Evolutionary conservation across 2,113 vertebrate genomes (phyloP).

Genomic region (Sorex fumeus): DNA sequence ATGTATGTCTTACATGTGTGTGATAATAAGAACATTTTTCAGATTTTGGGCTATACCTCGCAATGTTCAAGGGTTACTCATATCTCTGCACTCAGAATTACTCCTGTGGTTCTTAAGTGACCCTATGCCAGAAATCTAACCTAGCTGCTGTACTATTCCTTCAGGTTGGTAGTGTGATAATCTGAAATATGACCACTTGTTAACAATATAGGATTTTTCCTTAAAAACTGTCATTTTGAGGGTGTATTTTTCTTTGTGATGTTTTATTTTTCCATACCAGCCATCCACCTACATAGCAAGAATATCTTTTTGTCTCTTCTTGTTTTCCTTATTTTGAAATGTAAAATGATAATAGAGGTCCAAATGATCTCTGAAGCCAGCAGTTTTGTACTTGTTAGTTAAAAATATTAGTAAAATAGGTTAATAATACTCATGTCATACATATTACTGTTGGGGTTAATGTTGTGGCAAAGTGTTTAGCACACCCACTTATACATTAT

Average conservation of each 20-base stretch:
- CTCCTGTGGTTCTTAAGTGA: too few species aligned
- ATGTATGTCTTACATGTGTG: background rate
- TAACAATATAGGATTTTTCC: background rate
- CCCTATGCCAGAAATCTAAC: too few species aligned
- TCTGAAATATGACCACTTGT: conserved; percentile 41
- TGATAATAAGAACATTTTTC: too few species aligned
- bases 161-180: background rate
- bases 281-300: background rate
- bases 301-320: background rate
- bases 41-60: too few species aligned
- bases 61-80: too few species aligned
- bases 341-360: conserved; percentile 27
- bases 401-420: conserved; percentile 13
- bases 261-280: conserved; percentile 12
- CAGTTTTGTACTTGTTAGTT: background rate
- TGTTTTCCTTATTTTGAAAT: background rate
- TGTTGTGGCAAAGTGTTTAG: background rate
- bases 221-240: background rate
- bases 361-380: background rate
- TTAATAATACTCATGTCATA: background rate
- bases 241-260: background rate
- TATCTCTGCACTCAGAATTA: too few species aligned
- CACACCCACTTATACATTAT: conserved; percentile 6
- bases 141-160: too few species aligned
- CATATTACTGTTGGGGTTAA: conserved; percentile 4